Evolutionary conservation across 2,113 vertebrate genomes (phyloP), one percentile per base, ranked within the genome.

Genomic region (Chionodraco myersi): DNA sequence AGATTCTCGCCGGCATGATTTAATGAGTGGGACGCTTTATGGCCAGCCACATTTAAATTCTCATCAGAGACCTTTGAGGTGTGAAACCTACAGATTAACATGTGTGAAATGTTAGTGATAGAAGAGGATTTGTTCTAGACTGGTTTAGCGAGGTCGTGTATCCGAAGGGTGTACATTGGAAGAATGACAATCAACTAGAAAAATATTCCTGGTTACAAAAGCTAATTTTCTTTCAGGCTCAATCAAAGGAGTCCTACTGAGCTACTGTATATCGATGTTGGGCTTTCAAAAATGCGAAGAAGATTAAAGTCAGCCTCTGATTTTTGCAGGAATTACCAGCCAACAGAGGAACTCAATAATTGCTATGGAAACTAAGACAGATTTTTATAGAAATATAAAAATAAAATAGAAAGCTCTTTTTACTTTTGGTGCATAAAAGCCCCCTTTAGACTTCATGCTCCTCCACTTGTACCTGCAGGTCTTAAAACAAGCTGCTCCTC

Each of bases 1-100:
- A 80, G 80, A 90, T 87, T 86, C 72, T 78, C 3, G 18, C 77
- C 78, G 86, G 68, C 81, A 77, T 86, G 58, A 86, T 88, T 86
- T 78, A 87, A 83, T 79, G 75, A 68, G 85, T 51, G 70, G 73
- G 74, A 76, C 5, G 45, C 49, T 87, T 87, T 82, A 86, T 74
- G 67, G 79, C 67, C 75, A 59, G 62, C 85, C 81, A 59, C 61
- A 82, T 89, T 89, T 77, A 64, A 90, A 83, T 58, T 86, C 84
- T 79, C 72, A 86, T 83, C 80, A 75, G 68, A 87, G 62, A 41
- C 26, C 59, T 72, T 48, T 15, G 69, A 79, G 66, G 60, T 82
- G 72, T 80, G 61, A 34, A 65, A 75, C 45, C n/a, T 21, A 10
- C 6, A 58, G 60, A 74, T 51, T 47, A 77, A 79, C 70, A 51